Evolutionary conservation across 2,113 vertebrate species (phyloP), one percentile per base, ranked within the genome.

Genomic region (Phyllostomus discolor): DNA sequence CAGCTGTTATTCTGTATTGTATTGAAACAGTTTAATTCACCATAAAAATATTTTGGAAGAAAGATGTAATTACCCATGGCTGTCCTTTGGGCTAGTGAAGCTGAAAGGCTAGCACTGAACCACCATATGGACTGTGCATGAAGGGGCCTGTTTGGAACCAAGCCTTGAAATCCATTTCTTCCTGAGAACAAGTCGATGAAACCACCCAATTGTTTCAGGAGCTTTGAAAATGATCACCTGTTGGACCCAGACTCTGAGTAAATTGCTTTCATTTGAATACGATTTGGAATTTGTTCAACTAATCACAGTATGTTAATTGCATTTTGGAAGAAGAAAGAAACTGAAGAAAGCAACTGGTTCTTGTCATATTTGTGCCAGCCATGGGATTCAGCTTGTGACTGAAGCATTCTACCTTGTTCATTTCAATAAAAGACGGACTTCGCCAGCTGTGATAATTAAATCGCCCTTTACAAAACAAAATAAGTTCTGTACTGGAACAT

Each of bases 191-290:
- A 98, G 98, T 97, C 97, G 85, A 93, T 91, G 85, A 97, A 98
- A 95, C 97, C 90, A 92, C 91, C 91, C 96, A 98, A 87, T 98
- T 98, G 50, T 98, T 98, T 94, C 67, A 97, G 95, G 64, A 92
- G 92, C 95, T 98, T 97, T 94, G 97, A 95, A 98, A 98, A 97
- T 52, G 91, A 92, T 98, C 97, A 98, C 98, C 98, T 98, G 95
- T 98, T 98, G 97, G 97, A 97, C 94, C 54, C 96, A 97, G 91
- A 97, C 95, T 90, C 95, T 79, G 96, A 62, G 93, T 96, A 98
- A 98, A 98, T 98, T 98, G 96, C 97, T 98, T 98, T 98, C 97
- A 98, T 98, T 98, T 98, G 96, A 98, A 98, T 98, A 97, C 11
- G 90, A 97, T 98, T 99, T 98, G 98, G 98, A 98, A 98, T 86